Base-by-base conservation (phyloP, 2,113 vertebrate genomes). In the Ochotona princeps region DNA sequence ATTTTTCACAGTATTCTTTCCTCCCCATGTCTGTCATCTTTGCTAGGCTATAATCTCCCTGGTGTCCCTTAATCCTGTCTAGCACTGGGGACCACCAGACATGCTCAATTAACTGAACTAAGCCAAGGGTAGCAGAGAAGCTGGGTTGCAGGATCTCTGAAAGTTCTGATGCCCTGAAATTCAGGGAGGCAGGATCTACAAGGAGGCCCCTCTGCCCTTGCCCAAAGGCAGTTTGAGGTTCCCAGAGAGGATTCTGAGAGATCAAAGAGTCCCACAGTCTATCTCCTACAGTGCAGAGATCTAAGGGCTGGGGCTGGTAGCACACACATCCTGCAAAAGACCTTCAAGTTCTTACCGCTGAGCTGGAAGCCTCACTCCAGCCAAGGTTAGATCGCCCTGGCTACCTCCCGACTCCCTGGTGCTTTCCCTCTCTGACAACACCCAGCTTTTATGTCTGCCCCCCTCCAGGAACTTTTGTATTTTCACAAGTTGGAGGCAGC, bases 61-160 rank as follows among this genome's bases (percentile, higher is more conserved):
- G 18, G 82, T 65, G 73, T 80, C 66, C 61, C 38, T 65, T 82
- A 80, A 72, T 76, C 51, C 44, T 94, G 94, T 86, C 80, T 14
- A 83, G 72, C 44, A 80, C 51, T 87, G 88, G 57, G 20, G 32
- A n/a, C 89, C 76, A 57, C 75, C 75, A n/a, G n/a, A 73, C 54
- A 83, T 91, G 75, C 83, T 91, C 79, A 91, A 72, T 75, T 51
- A 91, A 65, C 38, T 25, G 78, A 92, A 74, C 7, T 67, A 66
- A 86, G 38, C 44, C 32, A 44, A 83, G 66, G 25, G 21, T 35
- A 38, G 86, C 67, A 11, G 81, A 47, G 67, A 35, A 91, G 23
- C 26, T 70, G 28, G n/a, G 17, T 49, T 0, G 0, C 18, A 54
- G 61, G 67, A 32, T 69, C 26, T 54, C 51, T 89, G 32, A 79